A percentile compares a stretch with the other conserved stretches of the same genome.
These are phyloP conservation scores for Schizotus pectinicornis DNA, from an alignment of 2,888 invertebrate species.

Conservation along the genomic window DNA sequence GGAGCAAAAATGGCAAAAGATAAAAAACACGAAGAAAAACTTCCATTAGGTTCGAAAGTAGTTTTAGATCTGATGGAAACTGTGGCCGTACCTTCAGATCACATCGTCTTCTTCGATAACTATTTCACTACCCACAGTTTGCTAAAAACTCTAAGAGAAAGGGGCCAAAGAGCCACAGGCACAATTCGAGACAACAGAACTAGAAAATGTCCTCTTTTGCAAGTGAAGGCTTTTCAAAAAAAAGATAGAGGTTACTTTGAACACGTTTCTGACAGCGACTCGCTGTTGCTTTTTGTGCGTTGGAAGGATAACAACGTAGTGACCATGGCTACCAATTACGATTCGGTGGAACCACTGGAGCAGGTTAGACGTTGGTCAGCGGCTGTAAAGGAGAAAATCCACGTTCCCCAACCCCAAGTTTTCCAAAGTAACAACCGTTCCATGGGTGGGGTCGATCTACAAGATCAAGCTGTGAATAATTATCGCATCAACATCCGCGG, in stretches of 20 bases:
- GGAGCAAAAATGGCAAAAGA: too few species aligned
- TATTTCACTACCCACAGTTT: background rate
- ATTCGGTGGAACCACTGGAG: background rate
- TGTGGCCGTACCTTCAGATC: background rate
- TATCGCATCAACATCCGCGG: background rate
- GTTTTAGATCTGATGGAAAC: too few species aligned
- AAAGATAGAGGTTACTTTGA: background rate
- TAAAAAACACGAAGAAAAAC: background rate
- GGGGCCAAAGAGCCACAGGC: background rate
- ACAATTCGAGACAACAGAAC: background rate
- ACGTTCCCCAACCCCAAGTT: too few species aligned
- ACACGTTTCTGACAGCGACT: background rate
- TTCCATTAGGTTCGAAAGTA: too few species aligned
- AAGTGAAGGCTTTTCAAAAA: background rate
- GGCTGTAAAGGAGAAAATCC: too few species aligned
- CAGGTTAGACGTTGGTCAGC: too few species aligned
- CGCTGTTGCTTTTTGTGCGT: background rate
- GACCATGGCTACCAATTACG: background rate
- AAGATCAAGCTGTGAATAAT: background rate
- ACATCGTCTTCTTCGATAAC: background rate
- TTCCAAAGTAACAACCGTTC: background rate
- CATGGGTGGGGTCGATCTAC: background rate
- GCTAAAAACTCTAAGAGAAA: background rate
- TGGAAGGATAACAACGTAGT: slow-evolving; percentile 3
- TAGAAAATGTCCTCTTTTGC: background rate